These are phyloP conservation scores for Whitmania pigra DNA, from an alignment of 1,140 invertebrate species.

Conservation along the genomic window DNA sequence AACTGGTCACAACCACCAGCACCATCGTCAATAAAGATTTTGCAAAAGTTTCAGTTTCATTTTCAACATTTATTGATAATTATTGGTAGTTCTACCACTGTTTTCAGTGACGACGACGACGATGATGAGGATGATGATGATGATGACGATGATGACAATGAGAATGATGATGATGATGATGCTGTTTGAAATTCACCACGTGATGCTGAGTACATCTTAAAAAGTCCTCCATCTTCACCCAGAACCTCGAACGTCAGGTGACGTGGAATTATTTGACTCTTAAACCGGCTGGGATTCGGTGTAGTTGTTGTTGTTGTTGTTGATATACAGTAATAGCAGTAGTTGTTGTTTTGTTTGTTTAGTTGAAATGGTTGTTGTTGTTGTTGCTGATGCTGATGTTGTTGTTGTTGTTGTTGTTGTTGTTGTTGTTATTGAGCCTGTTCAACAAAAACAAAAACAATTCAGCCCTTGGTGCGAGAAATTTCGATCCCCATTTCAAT, in stretches of 20 bases:
- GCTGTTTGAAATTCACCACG: not conserved
- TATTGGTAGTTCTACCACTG: not conserved
- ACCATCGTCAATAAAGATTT: not conserved
- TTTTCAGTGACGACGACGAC: not conserved
- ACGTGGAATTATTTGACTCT: not conserved
- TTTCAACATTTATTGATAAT: not conserved
- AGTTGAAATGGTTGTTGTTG: not conserved
- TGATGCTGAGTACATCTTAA: not conserved
- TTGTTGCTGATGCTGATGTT: slow-evolving; percentile 8
- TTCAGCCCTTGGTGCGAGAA: too few species aligned
- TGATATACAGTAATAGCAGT: too few species aligned
- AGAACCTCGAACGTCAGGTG: not conserved
- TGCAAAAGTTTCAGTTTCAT: not conserved
- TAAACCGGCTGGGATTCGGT: not conserved
- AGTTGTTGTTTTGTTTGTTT: not conserved
- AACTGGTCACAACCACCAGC: not conserved
- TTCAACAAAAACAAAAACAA: too few species aligned
- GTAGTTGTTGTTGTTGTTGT: not conserved
- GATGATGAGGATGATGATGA: not conserved
- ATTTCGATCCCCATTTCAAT: too few species aligned
- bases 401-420: not conserved
- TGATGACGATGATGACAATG: not conserved
- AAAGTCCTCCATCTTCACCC: not conserved
- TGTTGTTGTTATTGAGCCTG: not conserved
- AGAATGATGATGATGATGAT: slow-evolving; percentile 3